Base-by-base conservation (phyloP, 2,888 invertebrate species). In the Dasypolia templi region DNA sequence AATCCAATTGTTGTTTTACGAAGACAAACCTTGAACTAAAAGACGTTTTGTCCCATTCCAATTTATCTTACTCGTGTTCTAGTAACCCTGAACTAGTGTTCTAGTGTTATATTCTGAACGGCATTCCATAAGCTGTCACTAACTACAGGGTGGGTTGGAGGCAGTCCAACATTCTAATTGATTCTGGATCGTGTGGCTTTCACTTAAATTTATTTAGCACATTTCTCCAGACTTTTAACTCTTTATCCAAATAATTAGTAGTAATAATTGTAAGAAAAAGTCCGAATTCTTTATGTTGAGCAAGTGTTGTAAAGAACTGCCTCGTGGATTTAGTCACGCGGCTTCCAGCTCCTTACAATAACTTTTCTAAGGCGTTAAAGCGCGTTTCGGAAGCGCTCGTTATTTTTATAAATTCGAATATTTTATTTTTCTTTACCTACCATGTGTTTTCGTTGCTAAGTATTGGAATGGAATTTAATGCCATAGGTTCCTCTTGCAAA, bases 111-210 rank as follows among this genome's bases (percentile, higher is more conserved):
- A 56, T 77, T 74, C 67, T 64, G 74, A 68, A 73, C 58, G 55
- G 46, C 59, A 61, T 82, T 81, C 77, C 56, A 79, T 78, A 84
- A 72, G 46, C 69, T 85, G 82, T 82, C 82, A 79, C 72, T 61
- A 62, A 75, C 70, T 70, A 63, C 78, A 35, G 70, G 72, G 68
- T 70, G 56, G 55, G 56, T 84, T 85, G 86, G 84, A 85, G 59
- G 46, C 58, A 59, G 49, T 84, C 85, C 85, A 85, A 85, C 35
- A 77, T 86, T 84, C 51, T 77, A 84, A 81, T 84, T 72, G 66
- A 72, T 81, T 84, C 70, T 69, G 56, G 70, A 80, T 76, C 44
- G 35, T 42, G 46, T 84, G 66, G 22, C 56, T 72, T 64, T 39
- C 68, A 55, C 42, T 67, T 49, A 49, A 59, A 76, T 77, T 66